Base-by-base conservation (phyloP, 2,113 vertebrate species). In the Corythoichthys haematopterus region DNA sequence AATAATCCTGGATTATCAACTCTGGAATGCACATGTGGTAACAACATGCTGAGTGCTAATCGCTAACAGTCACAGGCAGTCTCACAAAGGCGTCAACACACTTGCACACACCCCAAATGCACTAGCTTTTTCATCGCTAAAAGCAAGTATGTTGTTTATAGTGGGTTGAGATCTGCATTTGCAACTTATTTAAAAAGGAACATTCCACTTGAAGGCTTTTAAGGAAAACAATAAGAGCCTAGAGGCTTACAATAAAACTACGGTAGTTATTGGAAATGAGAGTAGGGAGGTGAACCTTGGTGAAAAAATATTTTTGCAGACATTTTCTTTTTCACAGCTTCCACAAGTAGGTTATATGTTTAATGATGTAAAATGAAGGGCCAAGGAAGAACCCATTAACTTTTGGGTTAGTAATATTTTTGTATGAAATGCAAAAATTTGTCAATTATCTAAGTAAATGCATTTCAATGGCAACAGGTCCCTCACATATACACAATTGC, bases 1-100 rank as follows among this genome's bases (percentile, higher is more conserved):
- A 84, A 81, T 88, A 89, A 89, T 88, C 87, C 81, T 68, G 80
- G 84, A 88, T 89, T 88, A 88, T 78, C 75, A 80, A 65, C 77
- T 86, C 85, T 77, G 78, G 83, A 88, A 81, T 82, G 76, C 75
- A 77, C 67, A 73, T 76, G 77, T 81, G 70, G 82, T 80, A 82
- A 83, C 80, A 85, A 86, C 81, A 72, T 72, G 78, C 72, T 80
- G 79, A 88, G 85, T 83, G 82, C 75, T 73, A 78, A 64, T 74
- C 20, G 20, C 20, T 28, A 28, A 28, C 81, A 85, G 82, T 82
- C 81, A 84, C 74, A 69, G 28, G 80, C 71, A 72, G 51, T 64
- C 74, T 66, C 73, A 70, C 79, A 77, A 46, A 36, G 20, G 15
- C 47, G 40, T 4, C 4, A 16, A 63, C 45, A 60, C 40, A 70